Conservation (phyloP, 2,797 vertebrate species). For the Pangasius djambal region DNA sequence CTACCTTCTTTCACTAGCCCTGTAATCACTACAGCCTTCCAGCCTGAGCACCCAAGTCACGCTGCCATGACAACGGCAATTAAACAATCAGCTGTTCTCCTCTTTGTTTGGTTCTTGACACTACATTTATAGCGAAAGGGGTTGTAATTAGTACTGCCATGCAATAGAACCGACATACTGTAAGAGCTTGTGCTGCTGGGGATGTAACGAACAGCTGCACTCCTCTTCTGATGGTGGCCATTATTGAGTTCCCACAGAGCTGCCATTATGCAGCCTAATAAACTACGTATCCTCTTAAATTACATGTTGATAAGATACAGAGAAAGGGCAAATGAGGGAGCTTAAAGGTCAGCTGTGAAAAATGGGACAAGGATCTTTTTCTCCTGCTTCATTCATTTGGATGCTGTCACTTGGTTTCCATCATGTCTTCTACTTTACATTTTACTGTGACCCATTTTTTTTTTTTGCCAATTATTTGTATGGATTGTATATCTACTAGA, state of each 20-base stretch:
- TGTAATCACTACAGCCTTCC: constrained; percentile 68
- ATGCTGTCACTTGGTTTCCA: neutral
- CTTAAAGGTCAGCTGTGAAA: constrained; percentile 45
- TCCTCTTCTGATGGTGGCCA: constrained; percentile 58
- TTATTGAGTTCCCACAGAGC: constrained; percentile 63
- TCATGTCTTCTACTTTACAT: neutral
- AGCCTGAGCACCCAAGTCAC: constrained; percentile 65
- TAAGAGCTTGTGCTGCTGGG: constrained; percentile 58
- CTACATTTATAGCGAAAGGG: constrained; percentile 71
- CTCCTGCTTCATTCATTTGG: constrained; percentile 2
- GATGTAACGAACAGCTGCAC: constrained; percentile 65
- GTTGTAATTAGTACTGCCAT: constrained; percentile 81
- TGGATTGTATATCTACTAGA: neutral
- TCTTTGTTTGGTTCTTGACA: constrained; percentile 74
- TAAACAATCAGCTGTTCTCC: constrained; percentile 82
- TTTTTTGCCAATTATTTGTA: neutral
- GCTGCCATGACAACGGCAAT: constrained; percentile 85
- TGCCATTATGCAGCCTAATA: constrained; percentile 60
- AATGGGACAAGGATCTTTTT: neutral
- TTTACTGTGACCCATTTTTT: neutral
- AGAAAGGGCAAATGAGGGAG: constrained; percentile 51
- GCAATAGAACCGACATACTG: constrained; percentile 72
- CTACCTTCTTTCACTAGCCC: constrained; percentile 55
- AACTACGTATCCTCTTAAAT: constrained; percentile 54
- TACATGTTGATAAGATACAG: constrained; percentile 54